Conservation (phyloP, 2,888 invertebrate species). For the Torymus texanus region DNA sequence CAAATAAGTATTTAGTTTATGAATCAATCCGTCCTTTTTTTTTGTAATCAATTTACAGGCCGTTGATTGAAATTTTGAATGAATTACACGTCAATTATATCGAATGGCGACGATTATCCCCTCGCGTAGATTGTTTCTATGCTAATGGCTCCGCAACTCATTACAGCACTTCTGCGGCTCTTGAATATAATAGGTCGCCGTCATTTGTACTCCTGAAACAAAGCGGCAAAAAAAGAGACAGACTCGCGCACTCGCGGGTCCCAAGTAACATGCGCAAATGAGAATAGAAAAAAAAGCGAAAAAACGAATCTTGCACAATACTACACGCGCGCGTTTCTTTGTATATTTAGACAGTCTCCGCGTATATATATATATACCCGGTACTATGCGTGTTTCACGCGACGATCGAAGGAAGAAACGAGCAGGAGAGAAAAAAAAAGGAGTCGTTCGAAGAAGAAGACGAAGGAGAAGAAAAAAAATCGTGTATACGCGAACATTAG, state of each 20-base stretch:
- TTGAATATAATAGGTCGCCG: slow-evolving; percentile 1
- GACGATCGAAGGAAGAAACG: slow-evolving; percentile 21
- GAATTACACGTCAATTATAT: slow-evolving; percentile 36
- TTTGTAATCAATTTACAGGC: slow-evolving; percentile 23
- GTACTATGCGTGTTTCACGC: no score
- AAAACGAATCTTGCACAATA: slow-evolving; percentile 31
- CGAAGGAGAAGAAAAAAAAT: slow-evolving; percentile 15
- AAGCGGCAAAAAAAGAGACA: background rate
- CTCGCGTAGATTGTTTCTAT: slow-evolving; percentile 51
- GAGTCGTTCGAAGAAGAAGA: background rate
- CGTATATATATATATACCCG: background rate
- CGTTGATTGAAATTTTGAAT: slow-evolving; percentile 33
- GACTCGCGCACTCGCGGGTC: background rate
- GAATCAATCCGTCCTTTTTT: slow-evolving; percentile 27
- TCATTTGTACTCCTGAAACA: slow-evolving; percentile 28
- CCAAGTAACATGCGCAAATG: slow-evolving; percentile 6
- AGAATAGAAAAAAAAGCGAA: background rate
- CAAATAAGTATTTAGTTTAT: slow-evolving; percentile 16
- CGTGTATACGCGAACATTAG: slow-evolving; percentile 62
- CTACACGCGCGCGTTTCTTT: background rate
- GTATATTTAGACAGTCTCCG: slow-evolving; percentile 22
- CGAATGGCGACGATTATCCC: slow-evolving; percentile 49
- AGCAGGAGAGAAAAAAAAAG: slow-evolving; percentile 17
- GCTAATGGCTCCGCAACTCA: slow-evolving; percentile 55
- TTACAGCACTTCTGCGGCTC: slow-evolving; percentile 7